A percentile compares a stretch with the other conserved stretches of the same genome.
These are phyloP conservation scores for Drosophila helvetica DNA, from an alignment of 2,888 invertebrate species.

Conservation along the genomic window DNA sequence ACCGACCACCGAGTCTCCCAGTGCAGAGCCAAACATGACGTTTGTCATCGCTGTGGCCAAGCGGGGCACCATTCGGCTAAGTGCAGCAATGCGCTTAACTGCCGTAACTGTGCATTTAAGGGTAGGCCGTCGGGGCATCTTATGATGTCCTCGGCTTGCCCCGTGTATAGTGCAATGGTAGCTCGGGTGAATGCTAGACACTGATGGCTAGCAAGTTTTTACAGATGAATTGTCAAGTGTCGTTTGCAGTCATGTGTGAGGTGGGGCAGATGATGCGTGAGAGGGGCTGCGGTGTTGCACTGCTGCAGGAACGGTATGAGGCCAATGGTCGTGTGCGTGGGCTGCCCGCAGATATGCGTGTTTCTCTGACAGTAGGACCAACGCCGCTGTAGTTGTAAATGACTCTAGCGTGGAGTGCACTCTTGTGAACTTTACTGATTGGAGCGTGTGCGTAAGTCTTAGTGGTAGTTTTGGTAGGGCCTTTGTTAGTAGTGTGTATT, in stretches of 20 bases:
- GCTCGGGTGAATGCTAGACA: conserved; percentile 13
- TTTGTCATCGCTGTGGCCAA: conserved; percentile 20
- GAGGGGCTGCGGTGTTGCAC: conserved; percentile 2
- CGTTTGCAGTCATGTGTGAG: conserved; percentile 7
- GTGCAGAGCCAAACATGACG: too few relatives aligned
- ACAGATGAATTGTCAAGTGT: conserved; percentile 4
- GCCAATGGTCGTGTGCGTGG: conserved; percentile 9
- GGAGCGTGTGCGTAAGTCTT: neutral
- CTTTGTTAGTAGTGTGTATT: neutral
- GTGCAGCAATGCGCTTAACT: conserved; percentile 10
- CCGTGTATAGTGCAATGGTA: conserved; percentile 13
- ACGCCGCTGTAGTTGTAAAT: too few relatives aligned
- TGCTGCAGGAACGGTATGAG: conserved; percentile 24
- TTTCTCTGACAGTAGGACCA: too few relatives aligned
- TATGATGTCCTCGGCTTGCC: conserved; percentile 17
- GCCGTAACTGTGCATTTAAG: conserved; percentile 22
- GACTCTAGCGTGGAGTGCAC: neutral
- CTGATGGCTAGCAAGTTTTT: conserved; percentile 6
- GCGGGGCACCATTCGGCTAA: conserved; percentile 3
- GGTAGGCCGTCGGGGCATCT: conserved; percentile 16
- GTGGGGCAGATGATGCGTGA: conserved; percentile 9
- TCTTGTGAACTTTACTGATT: neutral
- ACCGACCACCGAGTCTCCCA: too few relatives aligned
- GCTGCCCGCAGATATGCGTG: too few relatives aligned
- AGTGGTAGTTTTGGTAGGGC: too few relatives aligned